Conservation (phyloP, 2,113 vertebrate genomes). For the Panthera leo region DNA sequence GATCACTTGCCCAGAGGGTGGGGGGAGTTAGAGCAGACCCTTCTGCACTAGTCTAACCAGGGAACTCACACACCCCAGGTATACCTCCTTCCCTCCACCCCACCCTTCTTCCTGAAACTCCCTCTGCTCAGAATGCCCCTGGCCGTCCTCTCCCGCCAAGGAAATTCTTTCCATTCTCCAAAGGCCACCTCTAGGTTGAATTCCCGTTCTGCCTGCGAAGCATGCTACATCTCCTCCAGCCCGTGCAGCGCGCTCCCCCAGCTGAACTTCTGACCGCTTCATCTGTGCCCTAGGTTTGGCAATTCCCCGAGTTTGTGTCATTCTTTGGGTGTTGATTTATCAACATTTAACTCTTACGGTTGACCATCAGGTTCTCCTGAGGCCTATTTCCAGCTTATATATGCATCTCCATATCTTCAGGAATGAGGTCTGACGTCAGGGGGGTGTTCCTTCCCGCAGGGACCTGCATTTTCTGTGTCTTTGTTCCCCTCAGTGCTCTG, state of each 20-base stretch:
- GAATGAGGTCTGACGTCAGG: background rate
- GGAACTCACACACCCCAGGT: no score
- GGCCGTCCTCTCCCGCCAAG: background rate
- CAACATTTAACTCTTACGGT: background rate
- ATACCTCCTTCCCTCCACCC: background rate
- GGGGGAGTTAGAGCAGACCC: no score
- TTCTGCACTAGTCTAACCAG: background rate
- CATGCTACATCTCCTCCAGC: accelerated
- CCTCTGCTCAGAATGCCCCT: background rate
- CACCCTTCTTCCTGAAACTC: background rate
- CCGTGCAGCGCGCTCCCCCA: no score
- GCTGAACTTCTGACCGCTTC: background rate
- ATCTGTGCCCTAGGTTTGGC: background rate
- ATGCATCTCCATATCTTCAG: background rate
- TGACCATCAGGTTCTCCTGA: background rate
- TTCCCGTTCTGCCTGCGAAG: background rate
- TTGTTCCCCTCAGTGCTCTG: background rate
- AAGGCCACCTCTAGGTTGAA: background rate
- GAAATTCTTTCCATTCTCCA: background rate
- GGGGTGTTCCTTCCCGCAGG: background rate
- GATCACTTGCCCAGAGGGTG: background rate
- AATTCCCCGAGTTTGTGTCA: background rate
- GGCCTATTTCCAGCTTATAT: background rate
- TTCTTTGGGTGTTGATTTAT: background rate
- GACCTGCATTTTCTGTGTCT: background rate